Evolutionary conservation across 2,797 vertebrate species (phyloP), one percentile per base, ranked within the genome.

Genomic region (Balearica regulorum): DNA sequence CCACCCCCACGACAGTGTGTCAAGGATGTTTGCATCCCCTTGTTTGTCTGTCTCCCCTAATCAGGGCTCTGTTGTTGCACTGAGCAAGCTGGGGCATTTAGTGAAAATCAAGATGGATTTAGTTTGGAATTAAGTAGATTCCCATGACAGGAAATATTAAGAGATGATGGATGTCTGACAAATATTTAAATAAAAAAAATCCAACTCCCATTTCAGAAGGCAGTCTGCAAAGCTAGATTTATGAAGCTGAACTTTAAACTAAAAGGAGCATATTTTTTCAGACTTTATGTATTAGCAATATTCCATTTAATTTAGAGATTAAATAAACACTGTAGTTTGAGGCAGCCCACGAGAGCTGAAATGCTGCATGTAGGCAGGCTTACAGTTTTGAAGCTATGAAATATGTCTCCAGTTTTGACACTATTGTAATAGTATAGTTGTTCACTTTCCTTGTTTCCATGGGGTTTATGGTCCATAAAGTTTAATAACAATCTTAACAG

Each of bases 401-500:
- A 98, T 97, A 97, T 78, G 94, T 94, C 95, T 95, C 92, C 96
- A 96, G 86, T 96, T 98, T 96, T 97, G 98, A 98, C 97, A 97
- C 96, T 96, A 95, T 82, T 95, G 93, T 98, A 98, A 98, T 97
- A 97, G 97, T 94, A 92, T 84, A 96, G 96, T 94, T 97, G 97
- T 84, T 98, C 97, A 72, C 96, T 97, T 97, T 94, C 97, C 98
- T 98, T 98, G 97, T 98, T 98, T 98, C 98, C 94, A 75, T 88
- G 95, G 97, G 97, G 97, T 98, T 98, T 98, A 98, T 98, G 98
- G 98, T 97, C 98, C 98, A 98, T 98, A 98, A 98, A 98, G 98
- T 98, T 98, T 98, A 98, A 98, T 98, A 98, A 98, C 97, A 98
- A 98, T 97, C 97, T 98, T 97, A 98, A 98, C 97, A 98, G 98